Conservation (phyloP, 2,888 invertebrate species). For the Chaetogeoica ovagalla region DNA sequence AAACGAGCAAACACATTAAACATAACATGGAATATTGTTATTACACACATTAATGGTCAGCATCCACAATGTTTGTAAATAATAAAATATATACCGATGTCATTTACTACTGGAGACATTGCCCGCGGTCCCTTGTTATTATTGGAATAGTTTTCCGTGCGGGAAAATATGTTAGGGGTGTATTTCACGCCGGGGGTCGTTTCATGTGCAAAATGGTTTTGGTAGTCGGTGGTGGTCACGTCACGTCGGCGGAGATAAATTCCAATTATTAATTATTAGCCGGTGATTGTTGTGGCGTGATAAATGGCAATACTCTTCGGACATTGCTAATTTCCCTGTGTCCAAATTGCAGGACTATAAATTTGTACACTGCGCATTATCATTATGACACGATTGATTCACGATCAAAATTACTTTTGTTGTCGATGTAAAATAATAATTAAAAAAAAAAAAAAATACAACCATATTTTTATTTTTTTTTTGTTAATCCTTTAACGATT, state of each 20-base stretch:
- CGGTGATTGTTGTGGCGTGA: neutral
- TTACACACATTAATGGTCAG: neutral
- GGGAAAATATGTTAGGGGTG: neutral
- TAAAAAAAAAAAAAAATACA: neutral
- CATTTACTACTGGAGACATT: neutral
- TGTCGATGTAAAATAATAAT: constrained; percentile 7
- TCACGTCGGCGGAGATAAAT: no score
- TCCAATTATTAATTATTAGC: constrained; percentile 36
- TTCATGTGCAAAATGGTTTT: neutral
- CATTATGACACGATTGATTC: neutral
- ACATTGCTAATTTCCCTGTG: constrained; percentile 13
- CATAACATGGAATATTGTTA: no score
- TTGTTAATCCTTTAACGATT: no score
- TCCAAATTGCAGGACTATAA: constrained; percentile 15
- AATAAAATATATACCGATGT: constrained; percentile 2
- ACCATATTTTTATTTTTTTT: no score
- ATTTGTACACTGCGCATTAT: neutral
- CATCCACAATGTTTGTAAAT: neutral
- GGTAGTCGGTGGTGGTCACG: neutral
- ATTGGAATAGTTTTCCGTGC: neutral
- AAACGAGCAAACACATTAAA: no score
- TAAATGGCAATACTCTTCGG: constrained; percentile 8
- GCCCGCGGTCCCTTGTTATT: neutral
- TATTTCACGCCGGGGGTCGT: neutral
- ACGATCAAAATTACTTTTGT: neutral